Evolutionary conservation across 2,797 vertebrate species (phyloP), one percentile per base, ranked within the genome.

Genomic region (Anguilla anguilla): DNA sequence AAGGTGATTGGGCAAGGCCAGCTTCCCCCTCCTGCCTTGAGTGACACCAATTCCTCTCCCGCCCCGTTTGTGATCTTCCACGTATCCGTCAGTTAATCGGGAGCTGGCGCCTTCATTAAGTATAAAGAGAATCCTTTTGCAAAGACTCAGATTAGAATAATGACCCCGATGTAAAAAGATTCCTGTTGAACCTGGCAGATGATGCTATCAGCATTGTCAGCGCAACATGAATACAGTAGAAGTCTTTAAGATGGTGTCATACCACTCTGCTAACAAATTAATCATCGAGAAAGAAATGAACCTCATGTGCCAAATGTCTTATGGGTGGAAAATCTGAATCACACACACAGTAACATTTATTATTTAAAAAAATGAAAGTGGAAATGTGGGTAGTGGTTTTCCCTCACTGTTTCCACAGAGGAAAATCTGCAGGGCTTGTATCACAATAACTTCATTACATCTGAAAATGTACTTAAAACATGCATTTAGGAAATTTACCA

Each of bases 281-380:
- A 91, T 91, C 93, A 94, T 88, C 92, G 61, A 92, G 77, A 89
- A 89, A 91, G 81, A 35, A 86, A 89, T 87, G 43, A 79, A 77
- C 77, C 55, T 86, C 53, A 88, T 87, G 89, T 90, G 90, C 89
- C 89, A 90, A 92, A 53, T 90, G 93, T 89, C 91, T 92, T 92
- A 49, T 72, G 92, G 90, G 93, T 93, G 96, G 95, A 96, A 96
- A 95, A 92, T 94, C 84, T 95, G 92, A 94, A 90, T 94, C 95
- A 92, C 84, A 89, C 84, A 89, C 90, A 93, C 92, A 89, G 90
- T 91, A 95, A 93, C 89, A 87, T 90, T 93, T 93, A 91, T 89
- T 92, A 87, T 91, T 89, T 90, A 89, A 69, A 85, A 90, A 92
- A 91, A 89, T 88, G 31, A 87, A 86, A 53, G 91, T 92, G 93